These are phyloP conservation scores for Lycophotia porphyrea DNA, from an alignment of 2,888 invertebrate species.

Conservation along the genomic window DNA sequence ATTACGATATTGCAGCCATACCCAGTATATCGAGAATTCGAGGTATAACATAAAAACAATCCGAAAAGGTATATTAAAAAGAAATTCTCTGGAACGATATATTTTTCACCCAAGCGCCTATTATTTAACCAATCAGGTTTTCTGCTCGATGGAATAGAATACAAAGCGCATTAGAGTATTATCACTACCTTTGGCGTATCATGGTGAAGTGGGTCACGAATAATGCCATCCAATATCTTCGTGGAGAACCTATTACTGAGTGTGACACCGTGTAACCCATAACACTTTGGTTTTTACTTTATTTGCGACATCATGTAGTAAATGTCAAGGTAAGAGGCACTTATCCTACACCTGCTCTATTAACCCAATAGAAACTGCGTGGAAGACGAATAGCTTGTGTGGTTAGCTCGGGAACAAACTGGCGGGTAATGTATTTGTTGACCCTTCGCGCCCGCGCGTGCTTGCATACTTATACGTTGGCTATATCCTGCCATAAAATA, in stretches of 20 bases:
- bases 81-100: constrained; percentile 23
- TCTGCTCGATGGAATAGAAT: constrained; percentile 76
- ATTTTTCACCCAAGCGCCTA: constrained; percentile 43
- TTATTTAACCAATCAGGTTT: constrained; percentile 72
- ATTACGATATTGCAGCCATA: neutral
- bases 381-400: constrained; percentile 76
- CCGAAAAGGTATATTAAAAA: constrained; percentile 8
- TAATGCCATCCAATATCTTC: constrained; percentile 62
- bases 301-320: constrained; percentile 38
- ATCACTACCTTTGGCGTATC: constrained; percentile 67
- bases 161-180: constrained; percentile 70
- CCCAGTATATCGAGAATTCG: neutral
- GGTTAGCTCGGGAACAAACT: constrained; percentile 68
- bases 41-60: neutral
- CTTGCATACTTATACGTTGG: constrained; percentile 47
- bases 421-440: constrained; percentile 71
- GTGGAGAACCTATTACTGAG: constrained; percentile 31
- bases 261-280: constrained; percentile 42
- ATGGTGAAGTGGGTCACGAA: constrained; percentile 69
- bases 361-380: constrained; percentile 73
- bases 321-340: constrained; percentile 57
- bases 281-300: constrained; percentile 45
- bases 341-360: constrained; percentile 73
- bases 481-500: constrained; percentile 53
- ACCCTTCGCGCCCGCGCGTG: constrained; percentile 58